phyloP scores from a whole-genome alignment of 2,888 invertebrate genomes.

The Oscheius sp. region DNA sequence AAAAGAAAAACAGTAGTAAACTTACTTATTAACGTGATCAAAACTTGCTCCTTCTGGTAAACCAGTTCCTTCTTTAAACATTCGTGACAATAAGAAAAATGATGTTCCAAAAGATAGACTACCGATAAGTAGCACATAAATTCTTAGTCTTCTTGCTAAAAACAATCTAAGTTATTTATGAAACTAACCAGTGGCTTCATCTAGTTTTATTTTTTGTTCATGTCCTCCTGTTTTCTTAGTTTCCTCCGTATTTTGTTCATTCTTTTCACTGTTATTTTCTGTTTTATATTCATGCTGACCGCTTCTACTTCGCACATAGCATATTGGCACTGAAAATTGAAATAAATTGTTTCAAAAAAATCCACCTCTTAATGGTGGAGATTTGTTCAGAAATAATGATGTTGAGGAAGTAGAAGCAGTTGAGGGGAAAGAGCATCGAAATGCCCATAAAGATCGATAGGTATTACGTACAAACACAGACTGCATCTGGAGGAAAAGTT shows the following conservation, averaged over 20 bases:
- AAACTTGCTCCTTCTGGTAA: slow-evolving; percentile 34
- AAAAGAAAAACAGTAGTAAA: no score
- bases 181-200: slow-evolving; percentile 20
- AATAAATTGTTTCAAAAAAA: not conserved
- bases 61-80: slow-evolving; percentile 43
- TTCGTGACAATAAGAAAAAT: slow-evolving; percentile 42
- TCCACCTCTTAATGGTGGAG: not conserved
- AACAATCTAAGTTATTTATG: not conserved
- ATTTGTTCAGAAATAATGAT: not conserved
- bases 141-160: slow-evolving; percentile 47
- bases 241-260: slow-evolving; percentile 8
- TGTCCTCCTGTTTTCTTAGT: not conserved
- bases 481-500: slow-evolving; percentile 13
- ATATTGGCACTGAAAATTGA: not conserved
- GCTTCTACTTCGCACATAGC: slow-evolving; percentile 1
- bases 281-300: not conserved
- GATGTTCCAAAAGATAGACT: slow-evolving; percentile 48
- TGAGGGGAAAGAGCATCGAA: not conserved
- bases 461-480: not conserved
- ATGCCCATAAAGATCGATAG: not conserved
- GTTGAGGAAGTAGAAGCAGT: not conserved
- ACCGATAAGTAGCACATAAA: slow-evolving; percentile 46
- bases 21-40: slow-evolving; percentile 42
- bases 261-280: slow-evolving; percentile 2
- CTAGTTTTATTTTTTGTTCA: not conserved